Evolutionary conservation across 2,113 vertebrate species (phyloP).

Genomic region (Donacobius atricapilla): DNA sequence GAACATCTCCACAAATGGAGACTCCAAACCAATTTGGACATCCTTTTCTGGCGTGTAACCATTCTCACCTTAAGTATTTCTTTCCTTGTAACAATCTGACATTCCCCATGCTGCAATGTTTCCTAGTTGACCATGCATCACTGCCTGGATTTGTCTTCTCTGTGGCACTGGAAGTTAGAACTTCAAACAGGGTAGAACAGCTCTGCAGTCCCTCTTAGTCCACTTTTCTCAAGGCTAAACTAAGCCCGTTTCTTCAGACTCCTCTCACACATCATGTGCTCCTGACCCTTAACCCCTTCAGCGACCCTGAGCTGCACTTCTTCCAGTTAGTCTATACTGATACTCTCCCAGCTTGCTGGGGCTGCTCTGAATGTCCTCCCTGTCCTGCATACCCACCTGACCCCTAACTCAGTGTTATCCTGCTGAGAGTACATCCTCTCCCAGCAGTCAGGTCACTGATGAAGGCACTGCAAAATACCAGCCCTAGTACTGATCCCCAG

Average conservation of each 20-base stretch:
- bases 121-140: not conserved
- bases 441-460: not conserved
- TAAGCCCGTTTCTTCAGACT: not conserved
- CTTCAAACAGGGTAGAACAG: not conserved
- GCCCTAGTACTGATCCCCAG: fast-evolving
- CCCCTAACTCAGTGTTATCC: not conserved
- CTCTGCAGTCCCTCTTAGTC: not conserved
- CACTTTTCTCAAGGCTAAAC: not conserved
- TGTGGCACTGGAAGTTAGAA: not conserved
- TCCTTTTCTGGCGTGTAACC: not conserved
- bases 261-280: not conserved
- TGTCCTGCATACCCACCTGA: not conserved
- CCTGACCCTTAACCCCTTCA: not conserved
- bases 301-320: not conserved
- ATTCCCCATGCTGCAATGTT: not conserved
- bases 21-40: not conserved
- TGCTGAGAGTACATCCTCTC: not conserved
- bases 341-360: not conserved
- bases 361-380: not conserved
- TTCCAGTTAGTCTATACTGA: not conserved
- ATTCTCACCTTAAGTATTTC: not conserved
- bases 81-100: not conserved
- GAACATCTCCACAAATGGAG: not conserved
- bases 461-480: not conserved
- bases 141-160: not conserved